These are phyloP conservation scores for Ditylenchus dipsaci DNA, from an alignment of 1,140 invertebrate species.

Conservation along the genomic window DNA sequence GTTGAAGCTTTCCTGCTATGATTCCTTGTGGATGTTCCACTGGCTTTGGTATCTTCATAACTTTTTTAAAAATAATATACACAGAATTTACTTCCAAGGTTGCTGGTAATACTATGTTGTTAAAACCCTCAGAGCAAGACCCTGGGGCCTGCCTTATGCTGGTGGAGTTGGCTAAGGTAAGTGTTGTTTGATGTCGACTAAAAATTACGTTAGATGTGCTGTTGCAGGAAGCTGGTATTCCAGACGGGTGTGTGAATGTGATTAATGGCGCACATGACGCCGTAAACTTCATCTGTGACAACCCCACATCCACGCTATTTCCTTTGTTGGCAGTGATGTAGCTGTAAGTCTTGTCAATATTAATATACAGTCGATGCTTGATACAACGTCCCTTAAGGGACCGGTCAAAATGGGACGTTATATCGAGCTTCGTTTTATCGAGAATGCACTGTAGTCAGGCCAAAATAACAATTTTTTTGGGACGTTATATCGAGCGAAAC, in stretches of 20 bases:
- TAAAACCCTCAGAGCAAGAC: constrained; percentile 90
- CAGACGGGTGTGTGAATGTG: constrained; percentile 86
- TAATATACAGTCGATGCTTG: no score
- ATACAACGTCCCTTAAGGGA: no score
- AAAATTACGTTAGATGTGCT: constrained; percentile 37
- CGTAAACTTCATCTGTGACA: constrained; percentile 94
- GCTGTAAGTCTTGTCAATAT: constrained; percentile 66
- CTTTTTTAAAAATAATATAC: no score
- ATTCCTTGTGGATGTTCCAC: constrained; percentile 98
- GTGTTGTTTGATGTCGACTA: background rate
- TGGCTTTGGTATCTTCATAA: constrained; percentile 63
- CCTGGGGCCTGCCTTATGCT: constrained; percentile 92
- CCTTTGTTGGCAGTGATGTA: constrained; percentile 92
- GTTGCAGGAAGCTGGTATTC: constrained; percentile 75
- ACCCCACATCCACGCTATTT: constrained; percentile 91
- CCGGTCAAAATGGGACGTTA: no score
- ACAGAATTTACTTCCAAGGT: constrained; percentile 63
- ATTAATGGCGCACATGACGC: constrained; percentile 89
- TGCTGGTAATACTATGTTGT: constrained; percentile 73
- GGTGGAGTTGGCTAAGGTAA: constrained; percentile 69
- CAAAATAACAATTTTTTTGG: no score
- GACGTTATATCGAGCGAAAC: no score
- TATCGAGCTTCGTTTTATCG: no score
- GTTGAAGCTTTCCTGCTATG: constrained; percentile 70
- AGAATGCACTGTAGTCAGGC: no score